Percentiles rank a stretch among this genome's conserved stretches.
Conservation (phyloP, 2,888 invertebrate genomes). For the Netelia inedita region DNA sequence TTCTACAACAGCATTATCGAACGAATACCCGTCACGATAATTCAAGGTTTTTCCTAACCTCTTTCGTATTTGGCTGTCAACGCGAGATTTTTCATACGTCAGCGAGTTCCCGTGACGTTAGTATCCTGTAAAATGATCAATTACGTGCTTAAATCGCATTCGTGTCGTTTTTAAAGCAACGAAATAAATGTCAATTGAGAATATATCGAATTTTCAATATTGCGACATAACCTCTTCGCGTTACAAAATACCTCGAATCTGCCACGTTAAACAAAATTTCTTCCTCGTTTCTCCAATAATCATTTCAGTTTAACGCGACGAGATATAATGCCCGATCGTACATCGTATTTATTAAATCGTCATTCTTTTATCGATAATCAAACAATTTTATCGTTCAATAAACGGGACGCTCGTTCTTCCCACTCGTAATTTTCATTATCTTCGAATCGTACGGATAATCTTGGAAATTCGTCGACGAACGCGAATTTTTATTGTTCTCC, state of each 20-base stretch:
- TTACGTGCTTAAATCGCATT: background rate
- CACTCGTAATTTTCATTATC: no score
- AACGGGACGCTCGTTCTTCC: no score
- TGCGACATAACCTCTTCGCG: background rate
- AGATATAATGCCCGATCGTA: background rate
- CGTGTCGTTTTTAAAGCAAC: background rate
- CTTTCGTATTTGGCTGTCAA: background rate
- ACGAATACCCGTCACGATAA: background rate
- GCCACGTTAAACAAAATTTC: no score
- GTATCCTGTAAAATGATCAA: background rate
- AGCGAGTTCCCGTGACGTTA: background rate
- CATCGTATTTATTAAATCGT: background rate
- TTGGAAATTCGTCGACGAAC: conserved; percentile 1
- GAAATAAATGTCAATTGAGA: background rate
- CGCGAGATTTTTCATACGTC: background rate
- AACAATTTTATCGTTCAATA: no score
- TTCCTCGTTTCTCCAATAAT: no score
- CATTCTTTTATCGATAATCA: background rate
- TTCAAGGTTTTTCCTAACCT: conserved; percentile 1
- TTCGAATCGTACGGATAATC: background rate
- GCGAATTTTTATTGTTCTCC: conserved; percentile 13
- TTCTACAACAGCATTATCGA: background rate
- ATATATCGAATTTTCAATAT: background rate
- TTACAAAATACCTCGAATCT: no score
- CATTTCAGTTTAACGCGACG: background rate